These are phyloP conservation scores for Fringilla coelebs DNA, from an alignment of 2,797 vertebrate genomes.

Conservation along the genomic window DNA sequence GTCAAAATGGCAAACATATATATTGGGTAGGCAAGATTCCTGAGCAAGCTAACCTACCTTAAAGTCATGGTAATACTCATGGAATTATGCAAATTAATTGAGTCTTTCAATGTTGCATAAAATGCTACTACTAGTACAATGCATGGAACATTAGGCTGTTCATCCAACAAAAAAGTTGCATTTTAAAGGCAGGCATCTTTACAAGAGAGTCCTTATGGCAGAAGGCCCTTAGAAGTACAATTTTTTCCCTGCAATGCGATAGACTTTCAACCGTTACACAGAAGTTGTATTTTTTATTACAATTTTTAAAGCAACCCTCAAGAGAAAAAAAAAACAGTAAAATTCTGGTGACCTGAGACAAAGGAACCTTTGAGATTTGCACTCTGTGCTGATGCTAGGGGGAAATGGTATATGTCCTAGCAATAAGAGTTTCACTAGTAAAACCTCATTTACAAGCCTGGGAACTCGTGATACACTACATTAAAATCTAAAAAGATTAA, in stretches of 20 bases:
- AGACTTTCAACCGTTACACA: slow-evolving; percentile 73
- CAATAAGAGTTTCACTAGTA: slow-evolving; percentile 62
- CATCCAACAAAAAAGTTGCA: slow-evolving; percentile 91
- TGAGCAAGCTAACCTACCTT: slow-evolving; percentile 89
- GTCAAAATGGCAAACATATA: slow-evolving; percentile 83
- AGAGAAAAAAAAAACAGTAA: slow-evolving; percentile 49
- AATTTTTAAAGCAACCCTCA: slow-evolving; percentile 68
- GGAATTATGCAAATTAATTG: slow-evolving; percentile 99
- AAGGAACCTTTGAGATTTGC: slow-evolving; percentile 34
- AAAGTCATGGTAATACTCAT: slow-evolving; percentile 90
- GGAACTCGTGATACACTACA: slow-evolving; percentile 56
- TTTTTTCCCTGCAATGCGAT: slow-evolving; percentile 86
- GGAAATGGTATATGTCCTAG: slow-evolving; percentile 47
- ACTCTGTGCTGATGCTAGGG: slow-evolving; percentile 20
- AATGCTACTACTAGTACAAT: slow-evolving; percentile 94
- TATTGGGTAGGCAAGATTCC: slow-evolving; percentile 81
- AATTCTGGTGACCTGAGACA: slow-evolving; percentile 34
- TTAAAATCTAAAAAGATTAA: slow-evolving; percentile 68
- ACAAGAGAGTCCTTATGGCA: slow-evolving; percentile 84
- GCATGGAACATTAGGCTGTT: slow-evolving; percentile 99
- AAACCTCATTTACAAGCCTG: slow-evolving; percentile 58
- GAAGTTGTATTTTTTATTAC: slow-evolving; percentile 70
- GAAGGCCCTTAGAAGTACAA: slow-evolving; percentile 81
- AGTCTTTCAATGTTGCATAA: slow-evolving; percentile 99
- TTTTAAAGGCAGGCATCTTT: slow-evolving; percentile 85